Evolutionary conservation across 2,888 invertebrate genomes (phyloP).

Genomic region (Euproctis similis): DNA sequence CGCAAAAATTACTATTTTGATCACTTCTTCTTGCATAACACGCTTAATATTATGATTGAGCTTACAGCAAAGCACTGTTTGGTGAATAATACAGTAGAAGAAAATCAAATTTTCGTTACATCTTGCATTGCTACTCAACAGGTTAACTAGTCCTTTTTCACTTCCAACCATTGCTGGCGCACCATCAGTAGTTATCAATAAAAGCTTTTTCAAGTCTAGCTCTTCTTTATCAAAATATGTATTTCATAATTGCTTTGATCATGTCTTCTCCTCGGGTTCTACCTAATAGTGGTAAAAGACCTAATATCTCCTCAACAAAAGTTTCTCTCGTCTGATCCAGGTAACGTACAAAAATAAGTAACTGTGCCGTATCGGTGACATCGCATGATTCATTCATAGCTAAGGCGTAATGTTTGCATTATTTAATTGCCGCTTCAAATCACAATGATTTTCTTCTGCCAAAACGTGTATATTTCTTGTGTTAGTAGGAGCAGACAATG

Average conservation of each 20-base stretch:
- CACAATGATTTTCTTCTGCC: constrained; percentile 11
- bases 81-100: constrained; percentile 12
- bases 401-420: constrained; percentile 14
- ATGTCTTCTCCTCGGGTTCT: constrained; percentile 10
- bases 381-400: constrained; percentile 19
- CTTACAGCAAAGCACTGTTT: constrained; percentile 13
- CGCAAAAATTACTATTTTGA: no score
- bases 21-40: constrained; percentile 13
- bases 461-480: constrained; percentile 10
- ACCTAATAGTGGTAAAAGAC: constrained; percentile 10
- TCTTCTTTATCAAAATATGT: constrained; percentile 10
- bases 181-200: constrained; percentile 10
- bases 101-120: constrained; percentile 10
- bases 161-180: constrained; percentile 5
- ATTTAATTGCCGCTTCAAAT: constrained; percentile 12
- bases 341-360: constrained; percentile 19
- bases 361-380: constrained; percentile 14
- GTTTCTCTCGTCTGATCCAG: constrained; percentile 11
- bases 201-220: constrained; percentile 8
- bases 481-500: constrained; percentile 10
- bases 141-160: constrained; percentile 9
- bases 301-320: constrained; percentile 14
- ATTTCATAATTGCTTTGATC: constrained; percentile 8
- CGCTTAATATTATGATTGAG: constrained; percentile 9
- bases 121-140: constrained; percentile 7